Evolutionary conservation across 2,797 vertebrate species (phyloP).

Genomic region (Etheostoma nigrum): DNA sequence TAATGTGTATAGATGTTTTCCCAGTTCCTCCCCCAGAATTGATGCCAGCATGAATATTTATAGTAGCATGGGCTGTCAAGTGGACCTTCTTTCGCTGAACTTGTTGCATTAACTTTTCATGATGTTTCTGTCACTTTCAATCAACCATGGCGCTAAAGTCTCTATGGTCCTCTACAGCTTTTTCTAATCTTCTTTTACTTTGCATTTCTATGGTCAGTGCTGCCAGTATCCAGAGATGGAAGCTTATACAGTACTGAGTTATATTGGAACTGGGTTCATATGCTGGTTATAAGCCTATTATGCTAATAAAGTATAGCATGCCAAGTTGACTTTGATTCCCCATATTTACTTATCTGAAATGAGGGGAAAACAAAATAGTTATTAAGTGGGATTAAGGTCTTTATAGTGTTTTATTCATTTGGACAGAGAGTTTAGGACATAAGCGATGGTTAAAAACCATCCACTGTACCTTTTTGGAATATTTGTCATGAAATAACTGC

Average conservation of each 20-base stretch:
- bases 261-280: slow-evolving; percentile 67
- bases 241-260: slow-evolving; percentile 61
- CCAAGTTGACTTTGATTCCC: slow-evolving; percentile 64
- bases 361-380: slow-evolving; percentile 60
- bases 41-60: slow-evolving; percentile 43
- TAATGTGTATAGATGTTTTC: slow-evolving; percentile 25
- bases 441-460: slow-evolving; percentile 27
- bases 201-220: slow-evolving; percentile 62
- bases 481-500: slow-evolving; percentile 23
- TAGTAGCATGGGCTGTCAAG: slow-evolving; percentile 20
- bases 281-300: slow-evolving; percentile 82
- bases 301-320: slow-evolving; percentile 70
- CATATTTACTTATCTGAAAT: slow-evolving; percentile 59
- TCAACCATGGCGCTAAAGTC: slow-evolving; percentile 30
- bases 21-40: slow-evolving; percentile 11
- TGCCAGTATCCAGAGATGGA: slow-evolving; percentile 61
- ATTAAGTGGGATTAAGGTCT: slow-evolving; percentile 61
- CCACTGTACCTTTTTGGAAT: slow-evolving; percentile 17
- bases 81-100: slow-evolving; percentile 22
- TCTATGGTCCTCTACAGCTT: slow-evolving; percentile 51
- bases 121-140: slow-evolving; percentile 48
- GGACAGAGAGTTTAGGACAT: slow-evolving; percentile 44
- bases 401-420: slow-evolving; percentile 41
- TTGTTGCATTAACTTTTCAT: slow-evolving; percentile 60
- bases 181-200: slow-evolving; percentile 67